Evolutionary conservation across 2,797 vertebrate genomes (phyloP), one percentile per base, ranked within the genome.

Genomic region (Clarias fuscus): DNA sequence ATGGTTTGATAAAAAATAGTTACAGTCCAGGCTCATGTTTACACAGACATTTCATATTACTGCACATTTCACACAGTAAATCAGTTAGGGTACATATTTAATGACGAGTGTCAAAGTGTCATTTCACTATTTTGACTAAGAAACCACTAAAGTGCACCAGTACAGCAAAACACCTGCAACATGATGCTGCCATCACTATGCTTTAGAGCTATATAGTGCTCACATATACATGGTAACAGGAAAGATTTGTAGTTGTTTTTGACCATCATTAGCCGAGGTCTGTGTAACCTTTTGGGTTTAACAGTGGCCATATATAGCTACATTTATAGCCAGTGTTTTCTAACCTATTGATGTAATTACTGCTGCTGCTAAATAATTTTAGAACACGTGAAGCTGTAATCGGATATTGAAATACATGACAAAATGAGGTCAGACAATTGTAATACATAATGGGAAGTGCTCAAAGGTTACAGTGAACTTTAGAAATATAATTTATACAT

Each of bases 401-500:
- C 17, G 5, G 27, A 77, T 77, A 77, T 5, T 4, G 15, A 30
- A 7, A 76, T 48, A 13, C 8, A 56, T 15, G 48, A 76, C 13
- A 75, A 75, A 43, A 75, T 27, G 24, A 53, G n/a, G n/a, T 56
- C 48, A 76, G 48, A 76, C 15, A 56, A 76, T 56, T 76, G 3
- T 56, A 56, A 76, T 76, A 30, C n/a, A 15, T 30, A 76, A 79
- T 40, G 20, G 56, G 58, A 79, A 79, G 58, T 79, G 24, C 48
- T 85, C 7, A 70, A 58, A 59, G 77, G 53, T 62, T 24, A 30
- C 37, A 56, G 68, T 86, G 24, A 86, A 82, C n/a, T 64, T 81
- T 61, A 53, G 24, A 82, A 58, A 48, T 43, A 43, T 43, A 40
- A 85, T 61, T 14, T 37, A 85, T 76, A 53, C 22, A 58, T 82